These are phyloP conservation scores for Polymixis flavicincta DNA, from an alignment of 2,888 invertebrate species.

Conservation along the genomic window DNA sequence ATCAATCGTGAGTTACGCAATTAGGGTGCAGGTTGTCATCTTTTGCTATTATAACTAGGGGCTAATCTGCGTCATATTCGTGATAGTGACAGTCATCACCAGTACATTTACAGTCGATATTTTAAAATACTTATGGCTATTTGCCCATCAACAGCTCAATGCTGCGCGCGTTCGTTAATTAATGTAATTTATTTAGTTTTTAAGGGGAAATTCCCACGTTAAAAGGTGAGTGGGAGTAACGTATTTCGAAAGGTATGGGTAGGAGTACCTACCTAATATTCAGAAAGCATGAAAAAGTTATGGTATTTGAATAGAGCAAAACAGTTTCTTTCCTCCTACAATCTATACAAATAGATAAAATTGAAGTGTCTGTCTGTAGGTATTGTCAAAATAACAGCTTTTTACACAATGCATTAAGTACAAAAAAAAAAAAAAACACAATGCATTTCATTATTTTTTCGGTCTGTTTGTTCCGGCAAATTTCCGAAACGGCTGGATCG, in stretches of 20 bases:
- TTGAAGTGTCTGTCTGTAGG: no score
- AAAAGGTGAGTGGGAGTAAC: slow-evolving; percentile 22
- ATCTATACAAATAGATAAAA: no score
- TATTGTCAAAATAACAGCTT: no score
- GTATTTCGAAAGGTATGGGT: background rate
- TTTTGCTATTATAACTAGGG: slow-evolving; percentile 11
- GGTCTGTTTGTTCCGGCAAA: no score
- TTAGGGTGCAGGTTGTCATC: no score
- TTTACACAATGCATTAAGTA: no score
- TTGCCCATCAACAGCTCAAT: slow-evolving; percentile 65
- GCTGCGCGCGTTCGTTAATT: slow-evolving; percentile 63
- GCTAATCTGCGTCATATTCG: slow-evolving; percentile 20
- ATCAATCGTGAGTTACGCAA: no score
- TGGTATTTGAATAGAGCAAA: background rate
- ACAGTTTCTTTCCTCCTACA: background rate
- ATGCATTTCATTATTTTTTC: no score
- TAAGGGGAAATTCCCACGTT: slow-evolving; percentile 28
- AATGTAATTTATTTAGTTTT: slow-evolving; percentile 65
- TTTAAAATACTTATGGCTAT: slow-evolving; percentile 57
- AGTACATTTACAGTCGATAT: slow-evolving; percentile 49
- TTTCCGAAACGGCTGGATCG: no score
- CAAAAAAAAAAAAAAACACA: no score
- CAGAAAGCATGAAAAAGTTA: background rate
- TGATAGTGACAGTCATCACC: slow-evolving; percentile 42
- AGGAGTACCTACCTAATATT: background rate